Percentiles rank a stretch among this genome's conserved stretches.
Conservation (phyloP, 2,113 vertebrate genomes). For the Gasterosteus nipponicus region DNA sequence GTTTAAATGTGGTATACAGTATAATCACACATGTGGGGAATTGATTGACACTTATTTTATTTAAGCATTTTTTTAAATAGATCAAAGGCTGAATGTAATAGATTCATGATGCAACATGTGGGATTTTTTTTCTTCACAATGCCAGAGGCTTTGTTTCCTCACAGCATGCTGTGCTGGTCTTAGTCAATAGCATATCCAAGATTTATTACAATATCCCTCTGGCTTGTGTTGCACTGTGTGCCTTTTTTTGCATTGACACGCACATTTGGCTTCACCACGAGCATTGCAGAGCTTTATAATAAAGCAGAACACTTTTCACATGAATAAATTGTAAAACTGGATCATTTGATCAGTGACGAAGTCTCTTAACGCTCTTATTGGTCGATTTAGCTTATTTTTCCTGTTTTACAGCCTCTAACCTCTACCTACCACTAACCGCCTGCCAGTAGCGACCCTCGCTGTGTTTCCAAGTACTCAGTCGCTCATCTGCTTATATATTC, state of each 20-base stretch:
- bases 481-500: background rate
- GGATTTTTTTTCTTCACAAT: background rate
- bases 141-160: constrained; percentile 12
- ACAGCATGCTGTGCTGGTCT: background rate
- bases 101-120: background rate
- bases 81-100: background rate
- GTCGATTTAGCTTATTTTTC: background rate
- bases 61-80: background rate
- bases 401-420: background rate
- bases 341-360: background rate
- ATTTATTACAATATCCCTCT: constrained; percentile 20
- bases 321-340: background rate
- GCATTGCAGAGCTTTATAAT: background rate
- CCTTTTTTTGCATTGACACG: background rate
- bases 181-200: constrained; percentile 6
- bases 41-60: background rate
- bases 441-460: background rate
- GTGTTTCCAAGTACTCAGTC: background rate
- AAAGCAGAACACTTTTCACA: background rate
- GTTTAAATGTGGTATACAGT: background rate
- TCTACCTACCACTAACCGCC: background rate
- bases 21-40: background rate
- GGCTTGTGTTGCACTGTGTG: background rate
- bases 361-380: background rate
- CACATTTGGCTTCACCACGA: background rate